A percentile compares a stretch with the other conserved stretches of the same genome.
Conservation (phyloP, 2,797 vertebrate genomes). For the Thripadectes ignobilis region DNA sequence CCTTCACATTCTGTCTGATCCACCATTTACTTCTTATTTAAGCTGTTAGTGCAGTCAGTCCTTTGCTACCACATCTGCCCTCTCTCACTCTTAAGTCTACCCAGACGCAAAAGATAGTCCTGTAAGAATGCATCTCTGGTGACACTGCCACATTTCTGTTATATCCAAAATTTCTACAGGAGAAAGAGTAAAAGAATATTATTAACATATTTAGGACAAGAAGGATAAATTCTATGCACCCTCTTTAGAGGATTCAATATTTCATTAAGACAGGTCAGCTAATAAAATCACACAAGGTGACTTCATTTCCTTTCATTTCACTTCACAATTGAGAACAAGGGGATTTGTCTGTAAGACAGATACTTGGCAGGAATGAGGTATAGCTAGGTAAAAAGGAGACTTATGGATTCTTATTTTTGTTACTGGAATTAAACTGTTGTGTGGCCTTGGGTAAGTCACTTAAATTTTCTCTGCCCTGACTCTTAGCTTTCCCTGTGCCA, state of each 20-base stretch:
- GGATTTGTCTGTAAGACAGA: constrained; percentile 19
- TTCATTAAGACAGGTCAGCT: constrained; percentile 22
- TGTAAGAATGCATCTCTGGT: not conserved
- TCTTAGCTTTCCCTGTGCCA: not conserved
- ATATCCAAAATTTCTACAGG: not conserved
- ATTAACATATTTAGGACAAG: not conserved
- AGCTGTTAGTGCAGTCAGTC: not conserved
- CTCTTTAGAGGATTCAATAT: not conserved
- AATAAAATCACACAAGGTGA: constrained; percentile 43
- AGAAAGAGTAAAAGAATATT: not conserved
- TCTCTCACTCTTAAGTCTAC: not conserved
- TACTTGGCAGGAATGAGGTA: not conserved
- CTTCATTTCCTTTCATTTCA: constrained; percentile 38
- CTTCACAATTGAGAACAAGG: not conserved
- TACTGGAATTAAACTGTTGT: not conserved
- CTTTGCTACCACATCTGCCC: not conserved
- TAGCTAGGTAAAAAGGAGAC: not conserved
- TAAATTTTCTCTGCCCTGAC: not conserved
- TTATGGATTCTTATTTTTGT: not conserved
- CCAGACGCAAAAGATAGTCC: not conserved
- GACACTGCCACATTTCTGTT: not conserved
- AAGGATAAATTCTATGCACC: not conserved
- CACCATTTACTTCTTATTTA: constrained; percentile 42
- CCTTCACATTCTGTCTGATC: constrained; percentile 25
- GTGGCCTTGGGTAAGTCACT: not conserved